Evolutionary conservation across 2,113 vertebrate species (phyloP).

Genomic region (Tringa solitaria): DNA sequence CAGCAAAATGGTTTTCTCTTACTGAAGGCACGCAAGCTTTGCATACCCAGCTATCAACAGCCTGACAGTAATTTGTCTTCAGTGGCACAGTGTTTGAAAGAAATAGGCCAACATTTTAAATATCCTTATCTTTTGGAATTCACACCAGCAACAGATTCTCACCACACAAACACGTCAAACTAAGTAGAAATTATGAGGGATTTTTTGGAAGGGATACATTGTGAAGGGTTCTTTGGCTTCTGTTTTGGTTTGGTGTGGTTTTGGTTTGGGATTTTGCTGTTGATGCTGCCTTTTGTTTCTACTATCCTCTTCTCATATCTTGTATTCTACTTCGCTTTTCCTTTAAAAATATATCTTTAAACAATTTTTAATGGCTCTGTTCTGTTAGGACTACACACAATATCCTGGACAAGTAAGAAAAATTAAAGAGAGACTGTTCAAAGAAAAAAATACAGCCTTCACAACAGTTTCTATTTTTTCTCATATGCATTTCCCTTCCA

Average conservation of each 20-base stretch:
- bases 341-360: neutral
- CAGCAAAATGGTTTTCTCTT: neutral
- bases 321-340: neutral
- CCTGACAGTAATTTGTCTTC: neutral
- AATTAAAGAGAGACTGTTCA: neutral
- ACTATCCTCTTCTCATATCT: neutral
- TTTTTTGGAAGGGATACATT: neutral
- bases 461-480: neutral
- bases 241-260: neutral
- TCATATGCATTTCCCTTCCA: neutral
- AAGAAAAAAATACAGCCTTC: neutral
- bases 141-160: neutral
- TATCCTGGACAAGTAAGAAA: neutral
- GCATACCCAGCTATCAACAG: neutral
- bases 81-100: neutral
- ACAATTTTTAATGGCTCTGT: neutral
- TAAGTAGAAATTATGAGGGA: neutral
- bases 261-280: neutral
- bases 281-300: neutral
- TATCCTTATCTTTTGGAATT: neutral
- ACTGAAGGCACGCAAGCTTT: neutral
- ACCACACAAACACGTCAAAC: neutral
- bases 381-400: neutral
- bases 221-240: neutral
- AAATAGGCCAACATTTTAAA: slow-evolving; percentile 8